Percentiles rank a stretch among this genome's conserved stretches.
These are phyloP conservation scores for Ophion slaviceki DNA, from an alignment of 2,888 invertebrate genomes.

Conservation along the genomic window DNA sequence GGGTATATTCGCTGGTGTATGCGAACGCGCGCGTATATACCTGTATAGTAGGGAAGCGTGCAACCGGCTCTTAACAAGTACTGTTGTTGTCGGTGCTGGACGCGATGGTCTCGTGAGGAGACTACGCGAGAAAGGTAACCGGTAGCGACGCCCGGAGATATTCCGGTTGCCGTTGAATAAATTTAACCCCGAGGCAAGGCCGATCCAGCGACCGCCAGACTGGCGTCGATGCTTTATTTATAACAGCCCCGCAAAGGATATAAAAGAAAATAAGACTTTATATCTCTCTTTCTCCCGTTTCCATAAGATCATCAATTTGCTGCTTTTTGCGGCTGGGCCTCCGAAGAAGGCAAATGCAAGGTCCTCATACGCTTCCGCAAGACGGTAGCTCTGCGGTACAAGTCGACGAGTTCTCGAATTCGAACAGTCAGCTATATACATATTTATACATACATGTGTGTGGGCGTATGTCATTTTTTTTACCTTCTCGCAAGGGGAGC, in stretches of 20 bases:
- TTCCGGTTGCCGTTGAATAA: constrained; percentile 75
- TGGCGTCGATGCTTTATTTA: constrained; percentile 76
- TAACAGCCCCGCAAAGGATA: constrained; percentile 50
- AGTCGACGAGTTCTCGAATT: too few relatives aligned
- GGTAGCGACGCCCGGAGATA: constrained; percentile 72
- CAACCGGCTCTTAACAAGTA: background rate
- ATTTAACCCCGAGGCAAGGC: constrained; percentile 77
- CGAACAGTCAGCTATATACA: too few relatives aligned
- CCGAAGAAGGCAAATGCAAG: background rate
- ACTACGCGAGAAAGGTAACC: constrained; percentile 52
- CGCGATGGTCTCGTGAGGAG: constrained; percentile 13
- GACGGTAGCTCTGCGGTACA: too few relatives aligned
- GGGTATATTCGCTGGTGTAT: too few relatives aligned
- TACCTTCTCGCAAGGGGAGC: too few relatives aligned
- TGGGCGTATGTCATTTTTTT: too few relatives aligned
- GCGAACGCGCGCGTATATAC: background rate
- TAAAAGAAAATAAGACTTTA: constrained; percentile 23
- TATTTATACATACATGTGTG: too few relatives aligned
- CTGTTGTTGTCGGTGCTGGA: constrained; percentile 28
- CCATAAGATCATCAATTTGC: constrained; percentile 37
- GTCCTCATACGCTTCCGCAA: too few relatives aligned
- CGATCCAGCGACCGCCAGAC: constrained; percentile 74
- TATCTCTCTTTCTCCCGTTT: constrained; percentile 12
- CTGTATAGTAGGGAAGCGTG: background rate
- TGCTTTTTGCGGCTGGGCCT: background rate